Evolutionary conservation across 2,888 invertebrate genomes (phyloP).

Genomic region (Drosophila prolongata): DNA sequence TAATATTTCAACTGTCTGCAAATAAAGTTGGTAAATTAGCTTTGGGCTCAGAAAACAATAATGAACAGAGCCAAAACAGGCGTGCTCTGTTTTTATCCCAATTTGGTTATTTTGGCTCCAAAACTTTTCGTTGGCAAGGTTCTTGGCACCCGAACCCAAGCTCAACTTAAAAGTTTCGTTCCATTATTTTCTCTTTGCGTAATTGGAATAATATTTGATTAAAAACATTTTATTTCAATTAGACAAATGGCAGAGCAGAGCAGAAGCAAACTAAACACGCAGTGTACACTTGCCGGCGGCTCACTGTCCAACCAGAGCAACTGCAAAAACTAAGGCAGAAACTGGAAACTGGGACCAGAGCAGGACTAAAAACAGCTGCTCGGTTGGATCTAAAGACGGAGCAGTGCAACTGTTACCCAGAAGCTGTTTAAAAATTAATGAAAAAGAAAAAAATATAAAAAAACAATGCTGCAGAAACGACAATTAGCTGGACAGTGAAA

Average conservation of each 20-base stretch:
- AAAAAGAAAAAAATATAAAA: conserved; percentile 29
- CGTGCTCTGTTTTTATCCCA: no score
- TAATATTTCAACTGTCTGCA: no score
- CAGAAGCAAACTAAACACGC: conserved; percentile 45
- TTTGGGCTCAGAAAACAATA: no score
- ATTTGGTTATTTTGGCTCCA: neutral
- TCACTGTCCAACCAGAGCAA: conserved; percentile 53
- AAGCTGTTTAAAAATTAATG: conserved; percentile 45
- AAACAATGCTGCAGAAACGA: conserved; percentile 62
- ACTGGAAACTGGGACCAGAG: conserved; percentile 4
- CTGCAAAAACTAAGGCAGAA: conserved; percentile 23
- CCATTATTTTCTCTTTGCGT: conserved; percentile 72
- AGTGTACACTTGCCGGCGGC: conserved; percentile 53
- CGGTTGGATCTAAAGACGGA: conserved; percentile 33
- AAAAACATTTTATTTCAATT: conserved; percentile 81
- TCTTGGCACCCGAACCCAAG: neutral
- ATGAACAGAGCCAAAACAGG: no score
- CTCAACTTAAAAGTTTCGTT: conserved; percentile 47
- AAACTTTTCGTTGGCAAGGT: conserved; percentile 1
- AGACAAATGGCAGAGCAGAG: conserved; percentile 48
- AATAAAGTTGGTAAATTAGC: no score
- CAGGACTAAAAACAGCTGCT: conserved; percentile 51
- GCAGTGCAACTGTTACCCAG: conserved; percentile 50
- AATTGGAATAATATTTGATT: conserved; percentile 80
- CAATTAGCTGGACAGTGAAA: conserved; percentile 60